These are phyloP conservation scores for Drosophila persimilis DNA, from an alignment of 1,140 invertebrate genomes.

Conservation along the genomic window DNA sequence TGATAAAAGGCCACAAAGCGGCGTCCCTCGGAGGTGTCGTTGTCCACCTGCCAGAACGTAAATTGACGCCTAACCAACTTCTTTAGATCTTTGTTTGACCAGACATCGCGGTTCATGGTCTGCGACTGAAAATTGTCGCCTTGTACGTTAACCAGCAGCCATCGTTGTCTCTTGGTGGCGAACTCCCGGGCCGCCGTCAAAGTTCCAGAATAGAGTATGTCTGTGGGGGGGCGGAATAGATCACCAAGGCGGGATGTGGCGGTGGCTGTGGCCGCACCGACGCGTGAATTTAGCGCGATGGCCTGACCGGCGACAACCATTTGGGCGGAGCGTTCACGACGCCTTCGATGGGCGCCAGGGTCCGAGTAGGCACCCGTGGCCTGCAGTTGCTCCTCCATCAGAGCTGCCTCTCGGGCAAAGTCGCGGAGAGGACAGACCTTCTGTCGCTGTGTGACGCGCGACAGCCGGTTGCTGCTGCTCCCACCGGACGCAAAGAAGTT, in stretches of 20 bases:
- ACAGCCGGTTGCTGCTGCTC: constrained; percentile 40
- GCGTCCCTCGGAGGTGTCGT: constrained; percentile 88
- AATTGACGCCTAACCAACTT: constrained; percentile 89
- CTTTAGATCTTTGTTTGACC: constrained; percentile 88
- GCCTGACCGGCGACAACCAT: constrained; percentile 65
- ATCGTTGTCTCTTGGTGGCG: constrained; percentile 86
- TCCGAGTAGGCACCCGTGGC: constrained; percentile 64
- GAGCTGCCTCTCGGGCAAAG: constrained; percentile 74
- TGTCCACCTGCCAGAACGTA: constrained; percentile 91
- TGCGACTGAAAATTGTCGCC: constrained; percentile 90
- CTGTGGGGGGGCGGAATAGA: constrained; percentile 90
- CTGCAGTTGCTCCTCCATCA: constrained; percentile 79
- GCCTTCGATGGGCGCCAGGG: constrained; percentile 51
- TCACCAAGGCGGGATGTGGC: constrained; percentile 86
- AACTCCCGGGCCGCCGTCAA: constrained; percentile 87
- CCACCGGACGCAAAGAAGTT: constrained; percentile 74
- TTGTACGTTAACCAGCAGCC: constrained; percentile 92
- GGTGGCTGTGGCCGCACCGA: constrained; percentile 28
- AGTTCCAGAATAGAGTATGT: constrained; percentile 88
- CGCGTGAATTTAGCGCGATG: constrained; percentile 41
- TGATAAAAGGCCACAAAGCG: constrained; percentile 89
- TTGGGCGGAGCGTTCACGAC: constrained; percentile 64
- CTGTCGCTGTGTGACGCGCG: constrained; percentile 58
- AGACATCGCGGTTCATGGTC: constrained; percentile 91
- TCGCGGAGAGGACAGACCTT: constrained; percentile 78